These are phyloP conservation scores for Cephus cinctus DNA, from an alignment of 1,140 invertebrate species.

Conservation along the genomic window DNA sequence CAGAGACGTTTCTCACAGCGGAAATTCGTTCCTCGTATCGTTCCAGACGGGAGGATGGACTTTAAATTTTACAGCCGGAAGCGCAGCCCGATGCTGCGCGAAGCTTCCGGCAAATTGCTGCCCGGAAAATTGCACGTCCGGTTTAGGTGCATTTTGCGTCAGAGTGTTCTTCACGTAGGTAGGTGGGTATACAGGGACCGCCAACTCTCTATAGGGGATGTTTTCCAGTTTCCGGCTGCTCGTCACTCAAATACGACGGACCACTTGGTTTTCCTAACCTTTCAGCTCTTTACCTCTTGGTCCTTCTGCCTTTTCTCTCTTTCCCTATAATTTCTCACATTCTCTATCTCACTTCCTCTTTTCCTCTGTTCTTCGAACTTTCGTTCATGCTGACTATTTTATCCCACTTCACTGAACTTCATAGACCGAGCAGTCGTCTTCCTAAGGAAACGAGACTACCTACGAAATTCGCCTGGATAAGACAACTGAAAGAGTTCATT, in stretches of 20 bases:
- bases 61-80: conserved; percentile 41
- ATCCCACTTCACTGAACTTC: conserved; percentile 15
- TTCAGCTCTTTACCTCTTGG: conserved; percentile 9
- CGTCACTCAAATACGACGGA: conserved; percentile 18
- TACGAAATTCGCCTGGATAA: too few species aligned
- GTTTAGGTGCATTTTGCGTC: conserved; percentile 34
- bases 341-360: conserved; percentile 2
- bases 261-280: conserved; percentile 10
- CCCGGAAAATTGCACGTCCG: conserved; percentile 39
- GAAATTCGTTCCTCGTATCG: too few species aligned
- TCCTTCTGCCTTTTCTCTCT: too few species aligned
- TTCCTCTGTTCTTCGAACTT: conserved; percentile 8
- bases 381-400: conserved; percentile 23
- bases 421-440: neutral
- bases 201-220: conserved; percentile 13
- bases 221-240: conserved; percentile 17
- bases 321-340: too few species aligned
- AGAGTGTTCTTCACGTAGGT: too few species aligned
- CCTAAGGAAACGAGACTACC: neutral
- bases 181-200: conserved; percentile 19
- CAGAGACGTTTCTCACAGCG: too few species aligned
- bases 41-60: too few species aligned
- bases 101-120: conserved; percentile 32
- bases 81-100: conserved; percentile 29
- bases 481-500: too few species aligned